Conservation (phyloP, 2,113 vertebrate species). For the Colius striatus region DNA sequence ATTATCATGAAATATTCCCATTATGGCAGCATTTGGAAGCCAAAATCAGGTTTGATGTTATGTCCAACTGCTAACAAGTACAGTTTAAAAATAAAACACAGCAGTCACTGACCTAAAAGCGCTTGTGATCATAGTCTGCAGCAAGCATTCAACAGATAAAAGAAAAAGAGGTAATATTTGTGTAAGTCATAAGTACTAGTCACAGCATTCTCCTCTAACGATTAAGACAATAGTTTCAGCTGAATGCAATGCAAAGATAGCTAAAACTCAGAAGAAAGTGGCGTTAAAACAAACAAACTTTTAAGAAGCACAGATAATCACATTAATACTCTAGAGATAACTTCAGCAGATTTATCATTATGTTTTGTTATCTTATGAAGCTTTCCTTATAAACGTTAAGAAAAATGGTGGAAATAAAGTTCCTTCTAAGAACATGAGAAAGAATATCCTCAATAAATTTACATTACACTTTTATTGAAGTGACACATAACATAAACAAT, state of each 20-base stretch:
- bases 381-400: neutral
- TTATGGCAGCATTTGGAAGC: constrained; percentile 18
- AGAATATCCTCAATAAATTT: neutral
- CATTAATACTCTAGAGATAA: neutral
- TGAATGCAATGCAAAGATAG: neutral
- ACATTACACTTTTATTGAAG: constrained; percentile 28
- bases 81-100: constrained; percentile 49
- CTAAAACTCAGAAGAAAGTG: neutral
- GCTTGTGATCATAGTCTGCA: neutral
- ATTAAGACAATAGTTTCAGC: neutral
- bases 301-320: neutral
- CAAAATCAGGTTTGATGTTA: neutral
- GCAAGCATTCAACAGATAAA: constrained; percentile 48
- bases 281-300: neutral
- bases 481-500: constrained; percentile 10
- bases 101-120: constrained; percentile 50
- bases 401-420: constrained; percentile 7
- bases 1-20: constrained; percentile 28
- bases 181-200: neutral
- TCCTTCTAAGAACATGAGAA: neutral
- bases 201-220: neutral
- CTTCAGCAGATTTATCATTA: constrained; percentile 33
- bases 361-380: neutral
- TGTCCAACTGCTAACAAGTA: constrained; percentile 17
- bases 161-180: neutral